phyloP scores from a whole-genome alignment of 2,888 invertebrate genomes.

The Plebejus argus region DNA sequence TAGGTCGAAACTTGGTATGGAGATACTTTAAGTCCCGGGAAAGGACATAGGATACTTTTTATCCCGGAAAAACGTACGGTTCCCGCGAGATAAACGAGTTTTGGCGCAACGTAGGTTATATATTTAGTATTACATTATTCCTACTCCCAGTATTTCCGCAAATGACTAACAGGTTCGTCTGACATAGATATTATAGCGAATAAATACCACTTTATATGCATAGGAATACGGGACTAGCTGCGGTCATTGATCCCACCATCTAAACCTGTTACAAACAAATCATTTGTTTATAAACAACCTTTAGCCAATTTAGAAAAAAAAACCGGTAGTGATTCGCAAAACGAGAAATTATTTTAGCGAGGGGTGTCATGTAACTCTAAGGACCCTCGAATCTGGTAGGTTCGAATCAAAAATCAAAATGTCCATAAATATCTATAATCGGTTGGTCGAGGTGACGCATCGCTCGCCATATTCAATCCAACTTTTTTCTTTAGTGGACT shows the following conservation, averaged over 20 bases:
- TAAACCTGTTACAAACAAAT: slow-evolving; percentile 14
- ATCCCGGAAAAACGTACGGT: too few species aligned
- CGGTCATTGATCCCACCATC: not conserved
- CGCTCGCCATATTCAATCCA: too few species aligned
- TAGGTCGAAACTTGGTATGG: too few species aligned
- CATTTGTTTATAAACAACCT: slow-evolving; percentile 20
- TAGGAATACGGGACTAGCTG: slow-evolving; percentile 3
- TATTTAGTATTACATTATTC: too few species aligned
- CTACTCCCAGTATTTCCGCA: not conserved
- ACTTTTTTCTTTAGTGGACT: too few species aligned
- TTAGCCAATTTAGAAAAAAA: not conserved
- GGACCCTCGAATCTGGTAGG: not conserved
- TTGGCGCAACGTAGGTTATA: too few species aligned
- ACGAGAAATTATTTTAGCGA: not conserved
- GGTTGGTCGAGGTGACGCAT: not conserved
- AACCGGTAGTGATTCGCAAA: slow-evolving; percentile 8
- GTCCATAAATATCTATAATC: too few species aligned
- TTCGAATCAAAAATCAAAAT: not conserved
- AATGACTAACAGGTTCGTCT: not conserved
- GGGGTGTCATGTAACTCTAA: not conserved
- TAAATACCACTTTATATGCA: slow-evolving; percentile 10
- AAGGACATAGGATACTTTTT: too few species aligned
- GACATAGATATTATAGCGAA: not conserved
- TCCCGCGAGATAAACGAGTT: too few species aligned
- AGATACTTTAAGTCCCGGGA: too few species aligned